Base-by-base conservation (phyloP, 2,888 invertebrate genomes). In the Chrysotoxum bicinctum region DNA sequence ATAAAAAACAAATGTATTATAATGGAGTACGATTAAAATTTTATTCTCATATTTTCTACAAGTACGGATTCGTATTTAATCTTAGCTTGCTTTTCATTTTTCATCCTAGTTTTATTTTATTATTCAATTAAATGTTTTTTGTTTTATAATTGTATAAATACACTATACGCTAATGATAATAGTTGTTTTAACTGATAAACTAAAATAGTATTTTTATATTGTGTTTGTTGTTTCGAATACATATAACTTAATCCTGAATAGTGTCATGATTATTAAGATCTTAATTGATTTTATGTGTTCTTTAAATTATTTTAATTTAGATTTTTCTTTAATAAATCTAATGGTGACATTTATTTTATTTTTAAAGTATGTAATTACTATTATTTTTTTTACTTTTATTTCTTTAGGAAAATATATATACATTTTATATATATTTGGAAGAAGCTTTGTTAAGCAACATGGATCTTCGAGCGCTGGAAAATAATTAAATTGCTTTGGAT, bases 31-130 rank as follows among this genome's bases (percentile, higher is more conserved):
- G 85, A 77, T 80, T 85, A 81, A 85, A 73, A 69, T 85, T 85
- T 85, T 85, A 85, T 85, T 85, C 76, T 81, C 77, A 81, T 81
- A 77, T 85, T 81, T 85, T 81, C 85, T 85, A 85, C 81, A 80
- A 69, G 21, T 81, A 74, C 56, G 72, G 37, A 48, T 72, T 80
- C 62, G 60, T 48, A 40, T 80, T 72, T 81, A 80, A 85, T 60
- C 70, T 77, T 85, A 85, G 68, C 52, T 85, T 72, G 70, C 62
- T 56, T 83, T 70, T 58, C 14, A 43, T 75, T 69, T 79, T 35
- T 76, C 68, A 21, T 79, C 73, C 79, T 80, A 69, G 43, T 58
- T 76, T 70, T 77, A 26, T 62, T 43, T 30, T 26, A 19, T 45
- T 64, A 32, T 45, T 45, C 45, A 64, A 45, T 64, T 32, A 62